Base-by-base conservation (phyloP, 2,797 vertebrate genomes). In the Menidia menidia region DNA sequence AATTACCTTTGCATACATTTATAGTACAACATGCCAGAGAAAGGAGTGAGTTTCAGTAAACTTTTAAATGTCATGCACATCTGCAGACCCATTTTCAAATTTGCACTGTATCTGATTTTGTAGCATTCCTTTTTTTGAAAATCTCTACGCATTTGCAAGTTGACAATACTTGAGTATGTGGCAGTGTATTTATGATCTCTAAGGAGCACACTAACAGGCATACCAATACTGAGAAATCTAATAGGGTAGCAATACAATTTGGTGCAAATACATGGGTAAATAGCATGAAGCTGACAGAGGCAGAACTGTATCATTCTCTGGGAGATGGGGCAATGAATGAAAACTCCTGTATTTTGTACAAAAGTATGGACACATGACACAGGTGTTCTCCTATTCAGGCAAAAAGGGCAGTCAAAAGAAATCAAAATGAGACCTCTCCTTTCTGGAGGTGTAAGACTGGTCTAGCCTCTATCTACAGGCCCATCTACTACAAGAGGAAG, bases 151-250 rank as follows among this genome's bases (percentile, higher is more conserved):
- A 96, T 96, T 95, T 98, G 97, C 97, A 98, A 98, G 96, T 97
- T 98, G 98, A 98, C 97, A 98, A 98, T 98, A 97, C 92, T 97
- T 94, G 92, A 96, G 93, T 93, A 95, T 94, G 95, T 82, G 95
- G 95, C 94, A 95, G 95, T 96, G 94, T 94, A 95, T 90, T 96
- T 88, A 95, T 93, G 92, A 92, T 89, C 81, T 89, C 92, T 94
- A 93, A 90, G 91, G 94, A 96, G 93, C 94, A 96, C 91, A 96
- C 94, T 93, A 93, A 92, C 95, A 96, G 96, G 96, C 96, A 96
- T 94, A 95, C 90, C 92, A 96, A 94, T 94, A 94, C 94, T 88
- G 89, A 94, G 92, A 92, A 93, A 89, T 94, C 95, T 95, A 96
- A 93, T 88, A 96, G 93, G 92, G 93, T 89, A 97, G 95, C 96